Evolutionary conservation across 2,113 vertebrate genomes (phyloP), one percentile per base, ranked within the genome.

Genomic region (Trichechus manatus): DNA sequence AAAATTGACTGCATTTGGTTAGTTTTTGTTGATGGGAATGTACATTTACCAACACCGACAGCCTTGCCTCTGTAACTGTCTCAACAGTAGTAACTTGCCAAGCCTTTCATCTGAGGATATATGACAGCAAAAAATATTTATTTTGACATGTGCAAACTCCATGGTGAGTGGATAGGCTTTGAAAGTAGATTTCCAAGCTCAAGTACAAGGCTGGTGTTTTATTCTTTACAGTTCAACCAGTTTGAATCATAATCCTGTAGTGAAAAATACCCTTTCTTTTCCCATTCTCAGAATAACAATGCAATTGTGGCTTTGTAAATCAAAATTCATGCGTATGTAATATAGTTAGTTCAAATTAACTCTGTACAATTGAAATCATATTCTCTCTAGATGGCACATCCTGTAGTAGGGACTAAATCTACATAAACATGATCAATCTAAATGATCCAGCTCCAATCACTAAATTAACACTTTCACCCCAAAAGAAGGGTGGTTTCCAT

Each of bases 361-460:
- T 92, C 14, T 93, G 29, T 82, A 84, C 5, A 78, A 85, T 92
- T 82, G 33, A 91, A 95, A 87, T 53, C 10, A 66, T 78, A 6
- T 72, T 89, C 8, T 85, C 36, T 72, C 22, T 78, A 91, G 36
- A 85, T 91, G 6, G 47, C 29, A 82, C 81, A 53, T 89, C 31
- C 79, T 66, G 6, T 63, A 94, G 6, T 42, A 63, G 20, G 59
- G 29, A 95, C 2, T 74, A 87, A 92, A 82, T 82, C 19, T 25
- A 79, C 23, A 47, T 82, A 36, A 13, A 50, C 44, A 42, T 53
- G 22, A 2, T 50, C 27, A 93, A 36, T 82, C 33, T 93, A 95
- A 88, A 86, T 72, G 19, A 95, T 86, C 53, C 23, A 77, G 17
- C 0, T 92, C 19, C 17, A 84, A 9, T 87, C 33, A 89, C 53